Percentiles rank a stretch among this genome's conserved stretches.
Evolutionary conservation across 2,113 vertebrate genomes (phyloP).

Genomic region (Synchiropus splendidus): DNA sequence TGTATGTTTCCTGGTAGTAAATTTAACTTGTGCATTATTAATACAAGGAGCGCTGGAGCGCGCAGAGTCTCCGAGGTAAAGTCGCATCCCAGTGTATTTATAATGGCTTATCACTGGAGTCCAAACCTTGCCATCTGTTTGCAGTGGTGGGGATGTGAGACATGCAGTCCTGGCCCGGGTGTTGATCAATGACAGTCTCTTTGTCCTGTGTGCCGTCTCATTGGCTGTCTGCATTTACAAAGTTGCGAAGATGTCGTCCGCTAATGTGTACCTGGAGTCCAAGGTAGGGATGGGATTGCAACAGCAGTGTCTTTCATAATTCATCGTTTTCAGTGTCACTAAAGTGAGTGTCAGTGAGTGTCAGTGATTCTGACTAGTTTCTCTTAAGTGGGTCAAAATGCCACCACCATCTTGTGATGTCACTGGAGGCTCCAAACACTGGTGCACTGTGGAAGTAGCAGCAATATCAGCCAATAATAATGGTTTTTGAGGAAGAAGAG

Average conservation of each 20-base stretch:
- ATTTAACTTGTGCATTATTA: constrained; percentile 83
- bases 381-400: too few relatives aligned
- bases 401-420: too few relatives aligned
- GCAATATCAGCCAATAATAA: too few relatives aligned
- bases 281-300: constrained; percentile 65
- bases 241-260: constrained; percentile 91
- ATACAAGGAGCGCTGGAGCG: constrained; percentile 65
- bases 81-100: not conserved
- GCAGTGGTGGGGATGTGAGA: constrained; percentile 63
- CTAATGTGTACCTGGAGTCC: constrained; percentile 96
- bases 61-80: constrained; percentile 46
- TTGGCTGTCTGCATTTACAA: constrained; percentile 88
- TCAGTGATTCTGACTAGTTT: too few relatives aligned
- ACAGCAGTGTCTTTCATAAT: too few relatives aligned
- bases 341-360: too few relatives aligned
- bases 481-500: too few relatives aligned
- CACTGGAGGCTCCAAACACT: too few relatives aligned
- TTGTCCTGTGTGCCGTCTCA: constrained; percentile 85
- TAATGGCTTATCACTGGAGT: not conserved
- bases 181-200: constrained; percentile 86
- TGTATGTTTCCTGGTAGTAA: constrained; percentile 84
- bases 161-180: constrained; percentile 77
- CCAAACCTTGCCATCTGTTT: constrained; percentile 1
- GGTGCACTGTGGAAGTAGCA: too few relatives aligned
- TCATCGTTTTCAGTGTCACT: too few relatives aligned